These are phyloP conservation scores for Tapera naevia DNA, from an alignment of 2,797 vertebrate species.

Conservation along the genomic window DNA sequence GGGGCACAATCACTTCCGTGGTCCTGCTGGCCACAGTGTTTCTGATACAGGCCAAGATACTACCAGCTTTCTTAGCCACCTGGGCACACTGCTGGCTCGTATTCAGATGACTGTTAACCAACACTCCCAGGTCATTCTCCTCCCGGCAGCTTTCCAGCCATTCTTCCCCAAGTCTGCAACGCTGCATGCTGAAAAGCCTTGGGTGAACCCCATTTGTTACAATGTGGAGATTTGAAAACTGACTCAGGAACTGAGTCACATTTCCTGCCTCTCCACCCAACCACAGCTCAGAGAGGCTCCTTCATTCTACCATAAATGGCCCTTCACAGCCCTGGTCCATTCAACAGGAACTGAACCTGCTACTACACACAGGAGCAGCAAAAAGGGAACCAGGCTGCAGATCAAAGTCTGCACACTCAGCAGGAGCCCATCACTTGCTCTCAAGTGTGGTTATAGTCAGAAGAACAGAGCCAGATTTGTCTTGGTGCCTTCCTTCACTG, in stretches of 20 bases:
- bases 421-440: not conserved
- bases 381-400: conserved; percentile 36
- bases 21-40: no score
- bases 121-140: no score
- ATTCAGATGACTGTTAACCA: no score
- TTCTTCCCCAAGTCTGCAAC: no score
- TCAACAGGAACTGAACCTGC: conserved; percentile 73
- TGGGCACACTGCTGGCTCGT: no score
- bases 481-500: not conserved
- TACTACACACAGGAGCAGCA: conserved; percentile 33
- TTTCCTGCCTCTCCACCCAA: conserved; percentile 87
- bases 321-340: conserved; percentile 39
- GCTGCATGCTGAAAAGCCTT: not conserved
- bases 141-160: no score
- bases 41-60: no score
- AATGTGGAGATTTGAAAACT: conserved; percentile 67
- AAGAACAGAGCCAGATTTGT: not conserved
- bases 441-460: not conserved
- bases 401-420: not conserved
- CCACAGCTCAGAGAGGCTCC: conserved; percentile 63
- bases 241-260: conserved; percentile 85
- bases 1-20: no score
- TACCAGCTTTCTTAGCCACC: no score
- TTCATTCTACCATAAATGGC: conserved; percentile 83
- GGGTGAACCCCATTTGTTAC: conserved; percentile 34